Evolutionary conservation across 92 coral and sea anemone species (phyloP).

Genomic region (Actinernus sp.): DNA sequence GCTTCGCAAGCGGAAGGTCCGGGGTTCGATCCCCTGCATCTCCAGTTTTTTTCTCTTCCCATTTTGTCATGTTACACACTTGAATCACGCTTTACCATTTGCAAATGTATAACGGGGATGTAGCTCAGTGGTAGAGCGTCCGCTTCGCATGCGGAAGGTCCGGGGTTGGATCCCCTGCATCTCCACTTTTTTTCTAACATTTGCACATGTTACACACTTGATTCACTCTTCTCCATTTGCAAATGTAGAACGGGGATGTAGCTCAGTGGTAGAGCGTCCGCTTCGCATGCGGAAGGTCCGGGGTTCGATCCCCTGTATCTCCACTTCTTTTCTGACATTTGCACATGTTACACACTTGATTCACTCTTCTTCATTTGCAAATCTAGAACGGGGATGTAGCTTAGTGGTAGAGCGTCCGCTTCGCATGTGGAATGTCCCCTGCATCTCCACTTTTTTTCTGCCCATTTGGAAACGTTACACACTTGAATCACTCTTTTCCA

Average conservation of each 20-base stretch:
- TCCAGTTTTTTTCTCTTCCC: not conserved
- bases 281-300: slow-evolving; percentile 10
- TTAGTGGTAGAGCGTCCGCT: not conserved
- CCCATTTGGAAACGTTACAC: not conserved
- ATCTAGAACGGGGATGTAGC: not conserved
- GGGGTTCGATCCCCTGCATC: not conserved
- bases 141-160: not conserved
- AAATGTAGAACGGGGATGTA: not conserved
- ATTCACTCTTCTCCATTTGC: not conserved
- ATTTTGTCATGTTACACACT: no score
- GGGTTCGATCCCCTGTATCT: no score
- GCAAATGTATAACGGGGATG: no score
- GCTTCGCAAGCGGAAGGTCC: not conserved
- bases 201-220: no score
- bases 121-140: slow-evolving; percentile 14
- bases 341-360: not conserved
- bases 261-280: slow-evolving; percentile 15
- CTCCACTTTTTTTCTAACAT: no score
- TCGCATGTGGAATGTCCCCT: no score
- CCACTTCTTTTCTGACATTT: not conserved
- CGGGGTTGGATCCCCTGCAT: not conserved
- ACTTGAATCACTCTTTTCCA: not conserved
- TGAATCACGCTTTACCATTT: no score
- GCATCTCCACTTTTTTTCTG: not conserved
- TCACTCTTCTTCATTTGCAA: not conserved